A percentile compares a stretch with the other conserved stretches of the same genome.
These are phyloP conservation scores for Steinernema scapterisci DNA, from an alignment of 2,888 invertebrate species.

Conservation along the genomic window DNA sequence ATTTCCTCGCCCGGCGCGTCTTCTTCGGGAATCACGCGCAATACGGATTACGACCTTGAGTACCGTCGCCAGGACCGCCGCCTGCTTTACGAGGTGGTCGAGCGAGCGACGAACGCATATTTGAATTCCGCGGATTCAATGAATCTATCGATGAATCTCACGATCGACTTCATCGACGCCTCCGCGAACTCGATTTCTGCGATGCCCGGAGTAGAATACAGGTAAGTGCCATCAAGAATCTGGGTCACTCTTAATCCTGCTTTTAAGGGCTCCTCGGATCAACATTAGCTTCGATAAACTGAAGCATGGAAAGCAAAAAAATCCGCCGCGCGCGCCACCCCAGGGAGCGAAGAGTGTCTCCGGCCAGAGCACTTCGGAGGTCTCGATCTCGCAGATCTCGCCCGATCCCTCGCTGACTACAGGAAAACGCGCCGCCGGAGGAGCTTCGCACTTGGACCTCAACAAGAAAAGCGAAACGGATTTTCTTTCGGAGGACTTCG, in stretches of 20 bases:
- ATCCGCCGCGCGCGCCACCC: too few species aligned
- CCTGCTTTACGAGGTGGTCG: conserved; percentile 16
- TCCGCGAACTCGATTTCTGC: background rate
- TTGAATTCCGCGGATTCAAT: conserved; percentile 17
- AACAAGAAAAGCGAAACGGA: too few species aligned
- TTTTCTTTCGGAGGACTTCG: background rate
- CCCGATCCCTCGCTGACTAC: background rate
- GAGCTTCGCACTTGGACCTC: background rate
- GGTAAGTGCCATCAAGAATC: background rate
- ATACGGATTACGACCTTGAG: conserved; percentile 15
- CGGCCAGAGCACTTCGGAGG: background rate
- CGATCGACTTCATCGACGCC: conserved; percentile 16
- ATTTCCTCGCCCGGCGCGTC: too few species aligned
- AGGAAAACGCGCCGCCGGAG: background rate
- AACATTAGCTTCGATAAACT: conserved; percentile 23
- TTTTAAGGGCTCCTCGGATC: conserved; percentile 10
- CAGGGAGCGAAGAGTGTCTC: background rate
- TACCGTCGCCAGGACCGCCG: conserved; percentile 1
- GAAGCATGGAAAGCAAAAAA: conserved; percentile 27
- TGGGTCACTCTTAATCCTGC: background rate
- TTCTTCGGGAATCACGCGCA: background rate
- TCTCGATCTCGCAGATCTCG: background rate
- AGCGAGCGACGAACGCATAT: conserved; percentile 10
- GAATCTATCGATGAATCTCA: conserved; percentile 18
- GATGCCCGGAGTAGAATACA: conserved; percentile 7